phyloP scores from a whole-genome alignment of 1,140 invertebrate genomes.

The Papilio glaucus region DNA sequence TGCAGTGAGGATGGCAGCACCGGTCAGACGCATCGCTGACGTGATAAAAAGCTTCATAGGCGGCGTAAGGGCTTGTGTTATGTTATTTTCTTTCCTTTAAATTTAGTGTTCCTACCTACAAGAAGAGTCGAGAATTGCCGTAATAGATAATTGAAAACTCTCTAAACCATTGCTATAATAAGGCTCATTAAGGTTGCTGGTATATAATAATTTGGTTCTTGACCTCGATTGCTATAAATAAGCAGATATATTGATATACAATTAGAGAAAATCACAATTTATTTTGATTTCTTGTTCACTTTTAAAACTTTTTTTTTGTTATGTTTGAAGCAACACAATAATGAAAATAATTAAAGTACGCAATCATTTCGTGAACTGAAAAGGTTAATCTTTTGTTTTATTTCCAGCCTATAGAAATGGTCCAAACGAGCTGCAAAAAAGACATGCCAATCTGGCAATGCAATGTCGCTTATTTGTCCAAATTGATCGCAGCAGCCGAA shows the following conservation, averaged over 20 bases:
- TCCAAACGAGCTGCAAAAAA: neutral
- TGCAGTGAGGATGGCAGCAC: conserved; percentile 1
- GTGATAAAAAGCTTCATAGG: neutral
- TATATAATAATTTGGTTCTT: too few species aligned
- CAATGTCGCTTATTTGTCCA: neutral
- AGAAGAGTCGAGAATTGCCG: too few species aligned
- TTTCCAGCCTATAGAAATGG: conserved; percentile 4
- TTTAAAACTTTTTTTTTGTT: too few species aligned
- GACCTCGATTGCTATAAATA: too few species aligned
- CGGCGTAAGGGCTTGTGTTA: neutral
- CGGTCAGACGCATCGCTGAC: neutral
- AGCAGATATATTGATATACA: too few species aligned
- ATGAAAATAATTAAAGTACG: neutral
- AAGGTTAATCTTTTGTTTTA: neutral
- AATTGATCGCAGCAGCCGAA: neutral
- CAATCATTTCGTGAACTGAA: neutral
- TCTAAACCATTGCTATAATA: too few species aligned
- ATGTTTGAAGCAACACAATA: neutral
- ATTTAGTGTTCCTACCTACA: neutral
- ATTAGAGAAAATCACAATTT: too few species aligned
- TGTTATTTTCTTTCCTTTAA: neutral
- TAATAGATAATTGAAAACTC: too few species aligned
- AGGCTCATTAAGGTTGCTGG: too few species aligned
- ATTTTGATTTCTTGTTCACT: too few species aligned
- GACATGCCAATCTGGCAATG: conserved; percentile 1